Base-by-base conservation (phyloP, 1,140 invertebrate species). In the Drosophila novamexicana region DNA sequence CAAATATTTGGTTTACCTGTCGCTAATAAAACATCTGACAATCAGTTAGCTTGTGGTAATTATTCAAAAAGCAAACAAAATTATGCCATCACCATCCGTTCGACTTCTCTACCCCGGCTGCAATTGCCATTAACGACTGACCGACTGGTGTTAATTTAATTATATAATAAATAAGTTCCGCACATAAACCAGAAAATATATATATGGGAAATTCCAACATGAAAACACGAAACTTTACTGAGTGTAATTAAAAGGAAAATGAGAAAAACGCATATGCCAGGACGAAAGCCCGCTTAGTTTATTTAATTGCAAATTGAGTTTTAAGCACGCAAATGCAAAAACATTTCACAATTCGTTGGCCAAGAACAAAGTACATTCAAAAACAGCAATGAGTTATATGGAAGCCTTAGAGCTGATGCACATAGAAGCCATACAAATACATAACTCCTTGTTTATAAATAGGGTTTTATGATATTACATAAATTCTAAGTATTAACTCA, bases 111-210 rank as follows among this genome's bases (percentile, higher is more conserved):
- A 29, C 0, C 10, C 40, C 53, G 14, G 4, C 9, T 37, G 3
- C 29, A 49, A 12, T 29, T 52, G n/a, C 8, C 18, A 14, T 47
- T 37, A 67, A 36, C 50, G 29, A 29, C 8, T 18, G 16, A 10
- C 9, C 34, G 10, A 18, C 50, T 53, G 65, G 65, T 77, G 74
- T 81, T 84, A 85, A 84, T 84, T 68, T 62, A 85, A 85, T 75
- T 62, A 71, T 62, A 47, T 53, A 68, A 65, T 36, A 44, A 54
- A 36, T 47, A 22, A 57, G 36, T 50, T 7, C 6, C 18, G 45
- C 53, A 29, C 22, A 14, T 10, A 69, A 9, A 50, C 7, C 7
- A 9, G 1, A 9, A 59, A 53, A n/a, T 10, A 32, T 8, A 40
- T 9, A 18, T 29, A 37, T 32, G 10, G 50, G 12, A 67, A 78